Percentiles rank a stretch among this genome's conserved stretches.
These are phyloP conservation scores for Leucosticte australis DNA, from an alignment of 2,113 vertebrate genomes.

Conservation along the genomic window DNA sequence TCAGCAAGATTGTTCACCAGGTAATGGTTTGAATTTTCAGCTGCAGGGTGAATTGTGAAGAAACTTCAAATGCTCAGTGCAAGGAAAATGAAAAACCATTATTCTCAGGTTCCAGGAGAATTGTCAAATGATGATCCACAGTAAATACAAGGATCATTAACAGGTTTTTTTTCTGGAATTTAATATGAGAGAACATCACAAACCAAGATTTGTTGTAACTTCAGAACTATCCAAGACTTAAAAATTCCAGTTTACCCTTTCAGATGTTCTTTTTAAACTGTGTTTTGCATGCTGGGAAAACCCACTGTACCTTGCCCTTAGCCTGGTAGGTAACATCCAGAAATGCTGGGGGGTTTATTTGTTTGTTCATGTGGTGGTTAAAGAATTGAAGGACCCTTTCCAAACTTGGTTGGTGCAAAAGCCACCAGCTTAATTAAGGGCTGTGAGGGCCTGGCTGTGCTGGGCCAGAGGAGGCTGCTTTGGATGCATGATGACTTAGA, in stretches of 20 bases:
- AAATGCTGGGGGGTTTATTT: neutral
- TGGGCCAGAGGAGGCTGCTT: neutral
- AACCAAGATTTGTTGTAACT: neutral
- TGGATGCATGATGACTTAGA: constrained; percentile 4
- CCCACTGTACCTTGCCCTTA: neutral
- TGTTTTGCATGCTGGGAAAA: constrained; percentile 13
- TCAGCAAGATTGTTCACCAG: constrained; percentile 99
- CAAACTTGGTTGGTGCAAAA: neutral
- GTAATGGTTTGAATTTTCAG: constrained; percentile 77
- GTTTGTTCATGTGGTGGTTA: neutral
- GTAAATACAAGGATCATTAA: neutral
- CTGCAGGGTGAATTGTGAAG: neutral
- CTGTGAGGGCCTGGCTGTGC: neutral
- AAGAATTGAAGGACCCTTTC: neutral
- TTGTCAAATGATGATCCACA: neutral
- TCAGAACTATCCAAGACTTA: neutral
- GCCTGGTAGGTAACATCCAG: neutral
- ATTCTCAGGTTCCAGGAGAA: neutral
- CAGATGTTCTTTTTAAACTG: constrained; percentile 21
- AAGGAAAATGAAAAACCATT: neutral
- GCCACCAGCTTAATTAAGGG: neutral
- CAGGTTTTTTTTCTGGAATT: neutral
- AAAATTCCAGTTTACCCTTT: constrained; percentile 9
- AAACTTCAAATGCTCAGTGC: neutral
- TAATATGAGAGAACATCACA: neutral